phyloP scores from a whole-genome alignment of 1,140 invertebrate genomes.

The Sinella curviseta region DNA sequence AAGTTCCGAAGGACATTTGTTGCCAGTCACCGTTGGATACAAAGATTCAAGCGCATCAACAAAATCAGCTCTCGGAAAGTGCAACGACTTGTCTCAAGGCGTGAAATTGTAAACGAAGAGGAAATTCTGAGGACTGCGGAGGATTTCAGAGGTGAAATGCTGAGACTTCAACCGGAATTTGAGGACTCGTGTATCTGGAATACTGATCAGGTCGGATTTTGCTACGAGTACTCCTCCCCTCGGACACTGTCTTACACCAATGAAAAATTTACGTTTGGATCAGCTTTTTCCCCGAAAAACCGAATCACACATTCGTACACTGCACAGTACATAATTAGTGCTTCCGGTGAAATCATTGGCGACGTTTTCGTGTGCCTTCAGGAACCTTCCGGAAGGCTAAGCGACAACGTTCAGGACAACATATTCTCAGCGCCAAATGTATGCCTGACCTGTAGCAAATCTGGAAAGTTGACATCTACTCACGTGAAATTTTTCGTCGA shows the following conservation, averaged over 20 bases:
- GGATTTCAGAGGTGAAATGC: not conserved
- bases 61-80: slow-evolving; percentile 17
- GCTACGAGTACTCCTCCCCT: not conserved
- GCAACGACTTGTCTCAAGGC: not conserved
- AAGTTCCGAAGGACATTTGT: too few relatives aligned
- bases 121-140: not conserved
- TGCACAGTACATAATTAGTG: slow-evolving; percentile 23
- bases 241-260: not conserved
- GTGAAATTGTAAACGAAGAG: not conserved
- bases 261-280: not conserved
- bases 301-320: slow-evolving; percentile 15
- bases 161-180: not conserved
- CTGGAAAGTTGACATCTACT: slow-evolving; percentile 28
- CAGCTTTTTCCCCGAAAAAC: slow-evolving; percentile 8
- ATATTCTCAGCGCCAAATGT: slow-evolving; percentile 31
- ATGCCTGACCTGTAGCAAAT: slow-evolving; percentile 29
- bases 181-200: not conserved
- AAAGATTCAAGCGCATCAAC: not conserved
- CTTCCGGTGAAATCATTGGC: not conserved
- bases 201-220: slow-evolving; percentile 28
- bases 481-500: slow-evolving; percentile 30
- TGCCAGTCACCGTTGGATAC: not conserved
- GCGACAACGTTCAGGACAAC: slow-evolving; percentile 20
- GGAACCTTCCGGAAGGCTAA: slow-evolving; percentile 32
- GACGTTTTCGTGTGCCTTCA: slow-evolving; percentile 18